These are phyloP conservation scores for Agrenia bidenticulata DNA, from an alignment of 2,888 invertebrate species.

Conservation along the genomic window DNA sequence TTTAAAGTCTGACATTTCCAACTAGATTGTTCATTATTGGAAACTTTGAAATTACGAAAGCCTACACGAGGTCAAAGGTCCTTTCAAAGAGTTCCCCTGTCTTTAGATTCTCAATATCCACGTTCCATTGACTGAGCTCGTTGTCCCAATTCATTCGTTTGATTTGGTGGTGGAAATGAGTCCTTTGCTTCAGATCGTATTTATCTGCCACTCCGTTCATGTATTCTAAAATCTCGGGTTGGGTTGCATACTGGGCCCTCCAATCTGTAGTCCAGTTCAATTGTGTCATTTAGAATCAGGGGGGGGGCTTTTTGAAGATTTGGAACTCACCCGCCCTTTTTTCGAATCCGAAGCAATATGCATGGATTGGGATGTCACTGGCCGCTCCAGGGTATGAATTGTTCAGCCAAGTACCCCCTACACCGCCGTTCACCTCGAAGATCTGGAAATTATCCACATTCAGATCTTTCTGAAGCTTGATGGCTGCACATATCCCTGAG, in stretches of 20 bases:
- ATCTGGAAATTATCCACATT: neutral
- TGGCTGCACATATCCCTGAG: conserved; percentile 11
- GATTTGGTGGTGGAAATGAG: conserved; percentile 3
- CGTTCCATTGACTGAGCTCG: conserved; percentile 3
- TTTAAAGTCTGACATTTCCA: too few relatives aligned
- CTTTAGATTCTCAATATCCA: conserved; percentile 3
- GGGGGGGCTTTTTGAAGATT: too few relatives aligned
- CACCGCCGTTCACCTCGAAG: conserved; percentile 3
- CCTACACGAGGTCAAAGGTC: conserved; percentile 9
- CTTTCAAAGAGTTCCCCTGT: neutral
- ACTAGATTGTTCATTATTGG: too few relatives aligned
- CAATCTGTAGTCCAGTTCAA: conserved; percentile 10
- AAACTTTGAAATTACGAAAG: neutral
- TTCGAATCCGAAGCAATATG: neutral
- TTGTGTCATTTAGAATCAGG: neutral
- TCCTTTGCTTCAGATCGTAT: conserved; percentile 13
- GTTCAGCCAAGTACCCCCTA: neutral
- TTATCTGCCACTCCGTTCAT: conserved; percentile 5
- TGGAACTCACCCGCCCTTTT: neutral
- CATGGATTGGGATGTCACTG: conserved; percentile 4
- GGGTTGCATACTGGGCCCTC: conserved; percentile 12
- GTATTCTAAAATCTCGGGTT: conserved; percentile 12
- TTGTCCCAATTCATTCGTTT: conserved; percentile 14
- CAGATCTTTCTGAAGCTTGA: conserved; percentile 8
- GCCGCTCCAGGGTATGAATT: conserved; percentile 2